phyloP scores from a whole-genome alignment of 2,113 vertebrate genomes.

The Microcebus lehilahytsara region DNA sequence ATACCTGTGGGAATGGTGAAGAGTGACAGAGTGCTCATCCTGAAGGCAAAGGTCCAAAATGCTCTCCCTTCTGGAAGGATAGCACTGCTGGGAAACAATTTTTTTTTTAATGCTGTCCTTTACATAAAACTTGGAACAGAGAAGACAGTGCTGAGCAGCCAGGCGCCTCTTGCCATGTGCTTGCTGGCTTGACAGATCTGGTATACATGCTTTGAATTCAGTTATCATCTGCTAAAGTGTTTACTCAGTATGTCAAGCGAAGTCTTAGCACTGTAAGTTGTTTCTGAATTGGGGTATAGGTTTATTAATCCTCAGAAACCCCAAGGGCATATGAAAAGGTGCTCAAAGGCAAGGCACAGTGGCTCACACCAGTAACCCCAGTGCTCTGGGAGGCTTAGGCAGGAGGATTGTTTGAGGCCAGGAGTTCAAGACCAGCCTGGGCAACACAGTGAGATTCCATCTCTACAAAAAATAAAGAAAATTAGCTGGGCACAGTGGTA shows the following conservation, averaged over 20 bases:
- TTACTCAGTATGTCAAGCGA: not conserved
- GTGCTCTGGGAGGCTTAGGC: too few relatives aligned
- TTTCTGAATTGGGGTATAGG: not conserved
- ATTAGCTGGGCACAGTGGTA: too few relatives aligned
- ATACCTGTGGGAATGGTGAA: not conserved
- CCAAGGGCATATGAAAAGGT: not conserved
- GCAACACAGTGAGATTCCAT: too few relatives aligned
- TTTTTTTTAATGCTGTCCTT: not conserved
- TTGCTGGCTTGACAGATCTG: not conserved
- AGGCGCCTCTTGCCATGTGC: not conserved
- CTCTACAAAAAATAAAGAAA: too few relatives aligned
- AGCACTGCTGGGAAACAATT: too few relatives aligned
- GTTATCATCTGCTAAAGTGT: not conserved
- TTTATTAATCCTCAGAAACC: slow-evolving; percentile 10
- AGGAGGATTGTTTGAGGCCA: too few relatives aligned
- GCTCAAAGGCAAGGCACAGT: not conserved
- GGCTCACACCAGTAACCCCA: too few relatives aligned
- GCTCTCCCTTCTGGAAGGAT: too few relatives aligned
- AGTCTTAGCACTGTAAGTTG: not conserved
- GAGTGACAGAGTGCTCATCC: not conserved
- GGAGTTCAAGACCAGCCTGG: too few relatives aligned
- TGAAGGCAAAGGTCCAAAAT: too few relatives aligned
- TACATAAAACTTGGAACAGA: not conserved
- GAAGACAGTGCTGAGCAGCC: not conserved
- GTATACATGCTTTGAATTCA: not conserved